These are phyloP conservation scores for Lytechinus variegatus DNA, from an alignment of 35 echinoderm and acorn worm genomes.

Conservation along the genomic window DNA sequence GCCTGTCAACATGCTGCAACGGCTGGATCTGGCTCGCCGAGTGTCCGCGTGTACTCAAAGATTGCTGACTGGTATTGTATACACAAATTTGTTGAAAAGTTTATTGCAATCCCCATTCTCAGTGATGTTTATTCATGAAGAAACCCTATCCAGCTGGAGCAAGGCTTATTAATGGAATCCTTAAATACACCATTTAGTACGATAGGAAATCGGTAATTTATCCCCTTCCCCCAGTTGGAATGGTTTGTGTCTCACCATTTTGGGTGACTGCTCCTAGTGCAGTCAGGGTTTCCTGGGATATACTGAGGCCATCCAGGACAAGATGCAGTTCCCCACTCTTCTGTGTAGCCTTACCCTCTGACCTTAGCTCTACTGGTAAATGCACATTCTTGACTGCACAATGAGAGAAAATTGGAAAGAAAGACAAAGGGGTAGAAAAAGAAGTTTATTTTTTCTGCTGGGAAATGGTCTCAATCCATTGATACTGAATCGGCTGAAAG, in stretches of 20 bases:
- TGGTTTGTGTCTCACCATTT: constrained; percentile 67
- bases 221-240: background rate
- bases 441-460: no score
- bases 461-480: no score
- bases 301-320: constrained; percentile 63
- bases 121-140: background rate
- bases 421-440: background rate
- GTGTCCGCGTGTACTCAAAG: no score
- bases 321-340: constrained; percentile 66
- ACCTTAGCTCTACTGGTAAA: constrained; percentile 59
- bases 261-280: constrained; percentile 63
- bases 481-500: no score
- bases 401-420: background rate
- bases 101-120: background rate
- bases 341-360: constrained; percentile 51
- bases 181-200: background rate
- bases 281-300: constrained; percentile 64
- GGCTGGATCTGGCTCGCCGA: no score
- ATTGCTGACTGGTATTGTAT: no score
- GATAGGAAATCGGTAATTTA: background rate
- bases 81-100: background rate
- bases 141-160: background rate
- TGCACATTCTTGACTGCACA: constrained; percentile 64
- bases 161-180: background rate
- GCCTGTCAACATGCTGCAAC: no score